A percentile compares a stretch with the other conserved stretches of the same genome.
phyloP scores from a whole-genome alignment of 2,888 invertebrate genomes.

The Aspidiotus rigidus region DNA sequence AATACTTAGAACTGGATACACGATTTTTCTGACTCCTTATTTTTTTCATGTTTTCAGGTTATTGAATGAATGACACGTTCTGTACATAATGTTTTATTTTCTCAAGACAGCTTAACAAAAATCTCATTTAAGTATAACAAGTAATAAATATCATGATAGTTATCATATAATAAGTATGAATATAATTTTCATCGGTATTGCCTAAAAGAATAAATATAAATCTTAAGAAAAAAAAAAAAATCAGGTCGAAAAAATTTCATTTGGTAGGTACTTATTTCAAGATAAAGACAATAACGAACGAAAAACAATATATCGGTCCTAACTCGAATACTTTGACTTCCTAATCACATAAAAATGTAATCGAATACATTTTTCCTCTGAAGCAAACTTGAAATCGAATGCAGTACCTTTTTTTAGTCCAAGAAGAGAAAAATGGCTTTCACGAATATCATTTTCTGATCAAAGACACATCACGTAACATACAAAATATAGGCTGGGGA shows the following conservation, averaged over 20 bases:
- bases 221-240: background rate
- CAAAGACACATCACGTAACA: too few species aligned
- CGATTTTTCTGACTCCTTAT: background rate
- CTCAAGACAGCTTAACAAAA: background rate
- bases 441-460: constrained; percentile 7
- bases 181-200: too few species aligned
- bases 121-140: background rate
- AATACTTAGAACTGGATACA: too few species aligned
- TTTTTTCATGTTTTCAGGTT: background rate
- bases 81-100: constrained; percentile 4
- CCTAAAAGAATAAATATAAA: background rate
- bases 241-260: background rate
- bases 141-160: background rate
- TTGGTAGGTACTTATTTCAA: background rate
- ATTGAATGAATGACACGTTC: background rate
- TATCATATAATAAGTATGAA: too few species aligned
- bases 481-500: background rate
- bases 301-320: background rate
- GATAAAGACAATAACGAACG: background rate
- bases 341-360: background rate
- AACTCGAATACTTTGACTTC: background rate
- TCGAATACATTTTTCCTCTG: too few species aligned
- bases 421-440: constrained; percentile 32
- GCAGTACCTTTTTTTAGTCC: too few species aligned
- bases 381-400: background rate